These are phyloP conservation scores for Mya arenaria DNA, from an alignment of 1,140 invertebrate species.

Conservation along the genomic window DNA sequence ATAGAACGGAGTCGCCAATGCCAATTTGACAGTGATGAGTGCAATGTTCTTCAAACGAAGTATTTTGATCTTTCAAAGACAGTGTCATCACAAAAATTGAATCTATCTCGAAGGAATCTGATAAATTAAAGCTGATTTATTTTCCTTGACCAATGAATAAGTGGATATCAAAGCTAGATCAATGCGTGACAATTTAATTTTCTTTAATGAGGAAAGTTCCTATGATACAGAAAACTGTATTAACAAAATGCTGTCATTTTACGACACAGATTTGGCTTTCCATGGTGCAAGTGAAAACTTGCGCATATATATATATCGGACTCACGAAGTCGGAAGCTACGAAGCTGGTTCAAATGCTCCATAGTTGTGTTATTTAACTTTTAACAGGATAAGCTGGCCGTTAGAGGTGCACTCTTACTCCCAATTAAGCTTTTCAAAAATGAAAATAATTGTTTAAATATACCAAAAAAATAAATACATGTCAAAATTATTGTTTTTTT, in stretches of 20 bases:
- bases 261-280: background rate
- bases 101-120: background rate
- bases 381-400: background rate
- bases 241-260: background rate
- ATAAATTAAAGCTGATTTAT: background rate
- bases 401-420: no score
- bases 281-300: background rate
- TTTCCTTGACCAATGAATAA: background rate
- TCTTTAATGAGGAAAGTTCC: background rate
- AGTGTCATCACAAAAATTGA: background rate
- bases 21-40: background rate
- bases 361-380: constrained; percentile 11
- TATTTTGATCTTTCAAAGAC: background rate
- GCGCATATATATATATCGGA: background rate
- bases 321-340: constrained; percentile 1
- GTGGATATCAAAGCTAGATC: background rate
- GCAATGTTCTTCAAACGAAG: background rate
- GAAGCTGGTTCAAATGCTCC: background rate
- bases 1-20: background rate
- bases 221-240: background rate
- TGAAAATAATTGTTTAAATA: no score
- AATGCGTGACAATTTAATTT: constrained; percentile 14
- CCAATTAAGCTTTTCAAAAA: no score
- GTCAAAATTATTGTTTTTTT: no score
- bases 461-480: no score